Conservation (phyloP, 2,113 vertebrate genomes). For the Paralichthys olivaceus region DNA sequence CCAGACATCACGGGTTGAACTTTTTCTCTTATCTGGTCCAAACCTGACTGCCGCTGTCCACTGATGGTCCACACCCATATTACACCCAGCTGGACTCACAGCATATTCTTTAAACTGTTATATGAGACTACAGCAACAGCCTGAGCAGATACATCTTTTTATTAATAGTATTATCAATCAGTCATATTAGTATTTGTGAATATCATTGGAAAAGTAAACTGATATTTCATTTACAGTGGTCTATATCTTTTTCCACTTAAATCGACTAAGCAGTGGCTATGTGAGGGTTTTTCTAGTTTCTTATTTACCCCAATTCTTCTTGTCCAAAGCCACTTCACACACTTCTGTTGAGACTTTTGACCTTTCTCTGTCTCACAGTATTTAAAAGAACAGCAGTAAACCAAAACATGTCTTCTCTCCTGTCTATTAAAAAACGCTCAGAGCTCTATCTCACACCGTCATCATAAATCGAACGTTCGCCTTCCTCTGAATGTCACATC, state of each 20-base stretch:
- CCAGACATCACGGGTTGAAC: constrained; percentile 39
- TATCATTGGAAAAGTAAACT: not conserved
- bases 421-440: not conserved
- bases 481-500: constrained; percentile 32
- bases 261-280: no score
- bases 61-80: constrained; percentile 56
- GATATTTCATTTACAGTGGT: not conserved
- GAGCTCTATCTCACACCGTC: constrained; percentile 20
- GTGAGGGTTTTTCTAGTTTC: not conserved
- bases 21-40: constrained; percentile 75
- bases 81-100: constrained; percentile 37
- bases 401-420: not conserved
- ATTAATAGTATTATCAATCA: not conserved
- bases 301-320: not conserved
- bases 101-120: no score
- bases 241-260: no score
- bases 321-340: not conserved
- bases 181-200: not conserved
- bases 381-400: constrained; percentile 15
- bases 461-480: constrained; percentile 39
- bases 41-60: constrained; percentile 57
- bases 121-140: no score
- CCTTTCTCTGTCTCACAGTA: constrained; percentile 15
- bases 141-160: no score
- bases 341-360: not conserved